Conservation (phyloP, 2,797 vertebrate genomes). For the Austrolebias charrua region DNA sequence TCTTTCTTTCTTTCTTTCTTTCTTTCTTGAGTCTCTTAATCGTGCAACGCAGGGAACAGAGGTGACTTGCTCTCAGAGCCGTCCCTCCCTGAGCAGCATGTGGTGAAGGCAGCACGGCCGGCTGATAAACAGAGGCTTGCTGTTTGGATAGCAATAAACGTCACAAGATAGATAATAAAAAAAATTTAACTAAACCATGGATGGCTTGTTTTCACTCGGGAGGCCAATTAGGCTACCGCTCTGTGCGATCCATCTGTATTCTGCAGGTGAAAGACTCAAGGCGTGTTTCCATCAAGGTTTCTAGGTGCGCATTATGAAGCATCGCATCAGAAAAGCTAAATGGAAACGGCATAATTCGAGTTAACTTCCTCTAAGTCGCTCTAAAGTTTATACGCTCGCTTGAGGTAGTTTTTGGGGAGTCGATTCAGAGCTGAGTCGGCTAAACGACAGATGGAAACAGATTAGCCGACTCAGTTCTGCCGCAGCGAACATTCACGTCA, state of each 20-base stretch:
- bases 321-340: no score
- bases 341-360: no score
- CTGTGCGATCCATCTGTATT: slow-evolving; percentile 6
- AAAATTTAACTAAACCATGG: slow-evolving; percentile 21
- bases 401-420: no score
- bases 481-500: no score
- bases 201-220: slow-evolving; percentile 3
- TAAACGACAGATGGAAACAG: no score
- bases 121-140: slow-evolving; percentile 44
- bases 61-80: slow-evolving; percentile 16
- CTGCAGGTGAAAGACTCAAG: slow-evolving; percentile 9
- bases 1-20: no score
- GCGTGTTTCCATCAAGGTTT: no score
- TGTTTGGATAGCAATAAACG: slow-evolving; percentile 49
- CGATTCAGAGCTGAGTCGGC: no score
- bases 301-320: no score
- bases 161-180: slow-evolving; percentile 18
- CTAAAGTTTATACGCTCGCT: no score
- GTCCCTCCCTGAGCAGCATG: slow-evolving; percentile 24
- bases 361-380: no score
- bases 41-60: slow-evolving; percentile 8
- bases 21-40: slow-evolving; percentile 17
- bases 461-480: no score
- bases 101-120: slow-evolving; percentile 12
- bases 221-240: slow-evolving; percentile 2